These are phyloP conservation scores for Centropristis striata DNA, from an alignment of 2,113 vertebrate species.

Conservation along the genomic window DNA sequence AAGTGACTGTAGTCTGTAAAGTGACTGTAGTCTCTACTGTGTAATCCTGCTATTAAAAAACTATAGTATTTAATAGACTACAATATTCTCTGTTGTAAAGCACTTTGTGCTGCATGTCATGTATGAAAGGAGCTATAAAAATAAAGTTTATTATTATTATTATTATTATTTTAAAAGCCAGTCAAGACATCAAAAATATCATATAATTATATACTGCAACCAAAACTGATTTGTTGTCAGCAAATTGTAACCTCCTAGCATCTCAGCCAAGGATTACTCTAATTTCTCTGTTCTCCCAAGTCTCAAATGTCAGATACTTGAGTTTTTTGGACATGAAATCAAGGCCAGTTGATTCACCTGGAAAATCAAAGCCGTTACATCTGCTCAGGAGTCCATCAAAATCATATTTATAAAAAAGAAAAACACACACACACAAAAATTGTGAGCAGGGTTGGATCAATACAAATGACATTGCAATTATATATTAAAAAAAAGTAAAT, in stretches of 20 bases:
- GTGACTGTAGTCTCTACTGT: too few relatives aligned
- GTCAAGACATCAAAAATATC: constrained; percentile 7
- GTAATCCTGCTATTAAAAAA: too few relatives aligned
- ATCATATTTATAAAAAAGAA: background rate
- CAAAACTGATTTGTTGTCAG: constrained; percentile 17
- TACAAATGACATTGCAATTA: too few relatives aligned
- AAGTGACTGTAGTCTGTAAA: too few relatives aligned
- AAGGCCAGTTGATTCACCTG: background rate
- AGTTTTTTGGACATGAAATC: constrained; percentile 5
- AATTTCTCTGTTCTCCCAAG: background rate
- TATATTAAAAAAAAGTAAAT: too few relatives aligned
- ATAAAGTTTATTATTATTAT: too few relatives aligned
- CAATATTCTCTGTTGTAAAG: too few relatives aligned
- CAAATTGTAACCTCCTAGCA: constrained; percentile 6
- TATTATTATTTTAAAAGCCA: constrained; percentile 19
- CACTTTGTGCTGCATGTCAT: too few relatives aligned
- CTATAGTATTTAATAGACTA: too few relatives aligned
- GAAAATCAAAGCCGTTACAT: constrained; percentile 2
- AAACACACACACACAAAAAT: too few relatives aligned
- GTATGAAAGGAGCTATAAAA: too few relatives aligned
- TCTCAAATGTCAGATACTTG: constrained; percentile 1
- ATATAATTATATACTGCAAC: constrained; percentile 21
- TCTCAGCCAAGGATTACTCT: background rate
- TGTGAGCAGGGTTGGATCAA: too few relatives aligned
- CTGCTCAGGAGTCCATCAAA: background rate